These are phyloP conservation scores for Eidolon helvum DNA, from an alignment of 2,113 vertebrate genomes.

Conservation along the genomic window DNA sequence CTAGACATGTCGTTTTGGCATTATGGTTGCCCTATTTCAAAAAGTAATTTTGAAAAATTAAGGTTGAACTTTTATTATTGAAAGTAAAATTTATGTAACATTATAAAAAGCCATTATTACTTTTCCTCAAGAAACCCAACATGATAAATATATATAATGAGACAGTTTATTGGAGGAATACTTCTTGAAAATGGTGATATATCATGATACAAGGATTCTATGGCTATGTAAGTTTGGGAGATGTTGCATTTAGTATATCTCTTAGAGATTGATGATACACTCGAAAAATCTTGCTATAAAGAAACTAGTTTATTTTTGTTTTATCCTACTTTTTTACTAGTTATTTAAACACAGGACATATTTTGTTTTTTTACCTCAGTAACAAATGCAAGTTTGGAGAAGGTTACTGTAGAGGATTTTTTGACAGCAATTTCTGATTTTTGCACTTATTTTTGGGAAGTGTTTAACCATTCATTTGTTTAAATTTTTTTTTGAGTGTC, in stretches of 20 bases:
- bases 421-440: background rate
- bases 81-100: background rate
- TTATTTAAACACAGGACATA: background rate
- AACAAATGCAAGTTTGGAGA: background rate
- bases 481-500: background rate
- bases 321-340: background rate
- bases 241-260: background rate
- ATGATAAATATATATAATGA: background rate
- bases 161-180: background rate
- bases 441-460: background rate
- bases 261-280: background rate
- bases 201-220: background rate
- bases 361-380: background rate
- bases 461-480: slow-evolving; percentile 3
- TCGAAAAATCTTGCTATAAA: background rate
- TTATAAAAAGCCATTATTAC: background rate
- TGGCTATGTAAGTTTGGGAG: background rate
- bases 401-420: background rate
- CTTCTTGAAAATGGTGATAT: background rate
- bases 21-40: background rate
- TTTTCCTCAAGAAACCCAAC: background rate
- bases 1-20: background rate
- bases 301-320: background rate
- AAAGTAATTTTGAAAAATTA: background rate
- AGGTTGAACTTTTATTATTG: background rate